These are phyloP conservation scores for Thysanoteuthis rhombus DNA, from an alignment of 2,888 invertebrate species.

Conservation along the genomic window DNA sequence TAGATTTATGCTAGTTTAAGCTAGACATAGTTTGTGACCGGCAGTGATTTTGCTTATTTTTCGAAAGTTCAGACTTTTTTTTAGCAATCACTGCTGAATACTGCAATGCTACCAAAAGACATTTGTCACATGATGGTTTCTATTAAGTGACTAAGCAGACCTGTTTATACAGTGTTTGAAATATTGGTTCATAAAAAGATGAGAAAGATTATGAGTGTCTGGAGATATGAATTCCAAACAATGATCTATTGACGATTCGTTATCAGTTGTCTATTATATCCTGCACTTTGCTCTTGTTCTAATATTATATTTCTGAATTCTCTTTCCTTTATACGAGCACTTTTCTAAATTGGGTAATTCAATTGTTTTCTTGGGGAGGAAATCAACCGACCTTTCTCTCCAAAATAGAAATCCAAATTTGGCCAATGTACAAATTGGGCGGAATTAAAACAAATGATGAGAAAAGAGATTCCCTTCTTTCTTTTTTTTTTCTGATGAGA, in stretches of 20 bases:
- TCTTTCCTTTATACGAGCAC: neutral
- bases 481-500: neutral
- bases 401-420: constrained; percentile 12
- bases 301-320: neutral
- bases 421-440: neutral
- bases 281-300: neutral
- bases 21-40: too few species aligned
- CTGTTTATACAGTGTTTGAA: neutral
- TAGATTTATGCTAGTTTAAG: too few species aligned
- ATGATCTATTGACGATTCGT: neutral
- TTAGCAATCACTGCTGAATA: too few species aligned
- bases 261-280: neutral
- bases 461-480: neutral
- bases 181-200: neutral
- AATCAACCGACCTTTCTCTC: neutral
- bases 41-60: too few species aligned
- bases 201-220: neutral
- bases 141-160: too few species aligned
- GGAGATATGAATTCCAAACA: neutral
- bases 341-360: neutral
- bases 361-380: neutral
- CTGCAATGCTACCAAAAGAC: too few species aligned
- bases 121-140: too few species aligned
- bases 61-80: too few species aligned
- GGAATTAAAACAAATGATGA: neutral